Conservation (phyloP, 2,113 vertebrate species). For the Solea solea region DNA sequence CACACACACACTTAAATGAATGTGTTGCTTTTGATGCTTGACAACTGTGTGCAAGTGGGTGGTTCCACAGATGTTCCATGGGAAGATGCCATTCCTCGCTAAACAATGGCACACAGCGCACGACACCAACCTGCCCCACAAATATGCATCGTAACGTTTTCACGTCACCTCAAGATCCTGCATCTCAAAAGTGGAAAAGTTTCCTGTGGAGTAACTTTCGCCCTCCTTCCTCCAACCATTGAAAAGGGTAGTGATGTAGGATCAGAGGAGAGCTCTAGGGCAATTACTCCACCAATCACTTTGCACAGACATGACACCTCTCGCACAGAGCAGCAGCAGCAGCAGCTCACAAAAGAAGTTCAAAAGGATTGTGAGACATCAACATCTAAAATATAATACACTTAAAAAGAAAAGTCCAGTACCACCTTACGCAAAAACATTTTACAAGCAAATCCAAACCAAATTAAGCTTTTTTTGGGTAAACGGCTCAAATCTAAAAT, state of each 20-base stretch:
- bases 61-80: slow-evolving; percentile 37
- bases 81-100: slow-evolving; percentile 15
- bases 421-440: slow-evolving; percentile 7
- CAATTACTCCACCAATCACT: slow-evolving; percentile 60
- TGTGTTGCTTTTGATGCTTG: slow-evolving; percentile 1
- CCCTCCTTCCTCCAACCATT: slow-evolving; percentile 11
- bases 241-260: slow-evolving; percentile 49
- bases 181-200: slow-evolving; percentile 57
- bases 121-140: background rate
- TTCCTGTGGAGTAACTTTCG: slow-evolving; percentile 37
- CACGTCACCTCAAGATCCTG: background rate
- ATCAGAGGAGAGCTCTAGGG: slow-evolving; percentile 66
- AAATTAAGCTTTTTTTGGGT: background rate
- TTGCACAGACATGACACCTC: slow-evolving; percentile 55
- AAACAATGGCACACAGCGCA: background rate
- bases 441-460: slow-evolving; percentile 3
- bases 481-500: background rate
- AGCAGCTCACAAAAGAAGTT: slow-evolving; percentile 30
- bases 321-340: slow-evolving; percentile 18
- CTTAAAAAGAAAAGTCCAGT: slow-evolving; percentile 1
- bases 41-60: slow-evolving; percentile 10
- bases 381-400: background rate
- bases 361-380: slow-evolving; percentile 7
- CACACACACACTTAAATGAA: background rate
- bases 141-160: slow-evolving; percentile 12